Conservation (phyloP, 1,140 invertebrate species). For the Diuraphis noxia region DNA sequence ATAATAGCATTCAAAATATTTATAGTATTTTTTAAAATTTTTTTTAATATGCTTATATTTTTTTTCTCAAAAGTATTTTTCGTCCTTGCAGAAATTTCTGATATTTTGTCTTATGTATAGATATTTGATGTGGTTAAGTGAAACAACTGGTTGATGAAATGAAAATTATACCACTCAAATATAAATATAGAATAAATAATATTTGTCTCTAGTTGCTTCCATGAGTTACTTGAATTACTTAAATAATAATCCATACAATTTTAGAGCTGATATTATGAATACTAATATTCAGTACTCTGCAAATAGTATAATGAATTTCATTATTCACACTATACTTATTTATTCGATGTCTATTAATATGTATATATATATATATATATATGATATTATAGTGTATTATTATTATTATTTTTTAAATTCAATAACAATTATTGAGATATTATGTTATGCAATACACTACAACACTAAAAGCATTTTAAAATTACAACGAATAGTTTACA, state of each 20-base stretch:
- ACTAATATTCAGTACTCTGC: not conserved
- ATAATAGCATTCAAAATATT: no score
- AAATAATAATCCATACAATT: not conserved
- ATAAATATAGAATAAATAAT: not conserved
- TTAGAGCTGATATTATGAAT: not conserved
- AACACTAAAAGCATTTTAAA: not conserved
- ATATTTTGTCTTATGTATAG: not conserved
- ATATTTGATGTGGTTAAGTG: not conserved
- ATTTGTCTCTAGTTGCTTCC: not conserved
- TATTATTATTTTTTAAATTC: not conserved
- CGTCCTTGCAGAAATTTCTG: not conserved
- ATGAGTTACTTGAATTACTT: not conserved
- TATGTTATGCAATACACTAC: not conserved
- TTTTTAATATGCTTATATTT: not conserved
- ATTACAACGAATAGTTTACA: not conserved
- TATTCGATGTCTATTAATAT: not conserved
- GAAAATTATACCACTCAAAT: not conserved
- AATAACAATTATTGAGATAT: not conserved
- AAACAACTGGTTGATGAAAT: not conserved
- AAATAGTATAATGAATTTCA: not conserved
- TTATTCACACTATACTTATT: no score
- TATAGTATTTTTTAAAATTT: not conserved
- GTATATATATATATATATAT: no score
- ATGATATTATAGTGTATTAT: not conserved
- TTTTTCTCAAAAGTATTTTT: not conserved